phyloP scores from a whole-genome alignment of 53 echinoderm and acorn worm species.

The Echinometra lucunter region DNA sequence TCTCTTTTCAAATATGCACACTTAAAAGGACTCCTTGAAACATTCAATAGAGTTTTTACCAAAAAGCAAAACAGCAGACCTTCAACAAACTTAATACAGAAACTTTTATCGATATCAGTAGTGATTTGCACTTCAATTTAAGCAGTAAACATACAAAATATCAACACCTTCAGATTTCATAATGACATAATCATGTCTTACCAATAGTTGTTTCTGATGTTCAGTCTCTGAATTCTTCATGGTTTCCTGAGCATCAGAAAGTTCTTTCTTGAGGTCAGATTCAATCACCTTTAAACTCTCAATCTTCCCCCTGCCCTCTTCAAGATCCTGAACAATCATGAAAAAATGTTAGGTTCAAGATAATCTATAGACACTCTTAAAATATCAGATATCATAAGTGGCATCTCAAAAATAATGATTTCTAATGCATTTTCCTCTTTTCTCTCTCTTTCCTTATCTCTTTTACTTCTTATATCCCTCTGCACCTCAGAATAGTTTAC shows the following conservation, averaged over 20 bases:
- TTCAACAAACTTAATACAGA: neutral
- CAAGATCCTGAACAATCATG: slow-evolving; percentile 76
- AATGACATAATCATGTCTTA: neutral
- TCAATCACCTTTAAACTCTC: slow-evolving; percentile 57
- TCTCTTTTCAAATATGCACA: neutral
- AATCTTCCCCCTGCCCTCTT: slow-evolving; percentile 78
- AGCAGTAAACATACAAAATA: no score
- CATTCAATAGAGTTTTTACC: neutral
- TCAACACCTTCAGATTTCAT: no score
- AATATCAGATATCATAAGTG: no score
- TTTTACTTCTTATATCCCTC: no score
- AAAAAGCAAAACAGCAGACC: neutral
- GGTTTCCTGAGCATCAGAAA: slow-evolving; percentile 59
- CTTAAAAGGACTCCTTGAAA: neutral
- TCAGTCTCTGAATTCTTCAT: slow-evolving; percentile 70
- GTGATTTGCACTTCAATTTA: no score
- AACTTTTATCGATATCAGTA: no score
- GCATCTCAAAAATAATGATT: no score
- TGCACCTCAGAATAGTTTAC: no score
- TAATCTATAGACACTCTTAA: neutral
- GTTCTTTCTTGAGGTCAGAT: slow-evolving; percentile 41
- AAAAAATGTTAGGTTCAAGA: neutral
- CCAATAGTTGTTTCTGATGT: slow-evolving; percentile 64
- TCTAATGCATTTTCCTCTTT: no score
- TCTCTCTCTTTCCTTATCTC: no score